Conservation (phyloP, 2,113 vertebrate species). For the Gallinago paraguaiae region DNA sequence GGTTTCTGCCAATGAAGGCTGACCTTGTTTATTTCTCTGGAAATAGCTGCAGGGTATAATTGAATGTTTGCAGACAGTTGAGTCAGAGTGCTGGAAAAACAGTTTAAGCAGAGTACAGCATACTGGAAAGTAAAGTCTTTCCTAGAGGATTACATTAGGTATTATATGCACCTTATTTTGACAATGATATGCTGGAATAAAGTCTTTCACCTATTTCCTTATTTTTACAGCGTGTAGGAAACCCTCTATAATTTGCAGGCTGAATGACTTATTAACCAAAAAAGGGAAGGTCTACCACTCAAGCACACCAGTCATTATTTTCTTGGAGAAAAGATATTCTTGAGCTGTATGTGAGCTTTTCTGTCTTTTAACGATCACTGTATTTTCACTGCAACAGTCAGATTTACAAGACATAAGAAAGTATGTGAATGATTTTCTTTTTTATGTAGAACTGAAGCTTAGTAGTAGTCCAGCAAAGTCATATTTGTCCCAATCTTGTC, state of each 20-base stretch:
- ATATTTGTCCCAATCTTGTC: background rate
- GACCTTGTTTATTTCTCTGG: constrained; percentile 63
- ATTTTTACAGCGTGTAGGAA: background rate
- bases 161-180: background rate
- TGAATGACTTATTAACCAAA: background rate
- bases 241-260: background rate
- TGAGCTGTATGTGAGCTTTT: background rate
- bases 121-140: constrained; percentile 3
- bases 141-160: background rate
- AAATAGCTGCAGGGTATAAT: constrained; percentile 59
- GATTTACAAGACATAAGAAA: background rate
- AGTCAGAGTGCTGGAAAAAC: constrained; percentile 56
- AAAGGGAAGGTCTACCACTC: background rate
- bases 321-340: background rate
- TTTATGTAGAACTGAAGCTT: background rate
- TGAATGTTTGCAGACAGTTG: constrained; percentile 55
- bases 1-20: constrained; percentile 49
- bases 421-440: background rate
- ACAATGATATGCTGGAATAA: too few species aligned
- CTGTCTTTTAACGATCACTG: background rate
- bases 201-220: background rate
- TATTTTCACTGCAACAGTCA: background rate
- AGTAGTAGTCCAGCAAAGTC: background rate
- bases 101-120: constrained; percentile 1
- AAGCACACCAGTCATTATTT: background rate